These are phyloP conservation scores for Pelochelys cantorii DNA, from an alignment of 2,797 vertebrate species.

Conservation along the genomic window DNA sequence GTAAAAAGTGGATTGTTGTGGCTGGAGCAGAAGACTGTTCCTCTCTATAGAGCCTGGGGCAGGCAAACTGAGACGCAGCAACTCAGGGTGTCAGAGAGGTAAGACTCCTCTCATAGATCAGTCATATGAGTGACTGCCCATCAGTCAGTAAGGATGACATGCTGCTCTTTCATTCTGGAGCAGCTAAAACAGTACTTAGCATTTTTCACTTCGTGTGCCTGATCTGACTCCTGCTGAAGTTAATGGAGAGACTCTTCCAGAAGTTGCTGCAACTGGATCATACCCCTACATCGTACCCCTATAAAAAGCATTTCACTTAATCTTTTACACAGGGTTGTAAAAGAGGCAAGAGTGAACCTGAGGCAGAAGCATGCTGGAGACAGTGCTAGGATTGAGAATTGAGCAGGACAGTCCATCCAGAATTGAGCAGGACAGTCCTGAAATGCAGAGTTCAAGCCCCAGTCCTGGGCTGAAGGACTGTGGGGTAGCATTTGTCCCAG, in stretches of 20 bases:
- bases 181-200: neutral
- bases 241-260: neutral
- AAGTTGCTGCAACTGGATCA: neutral
- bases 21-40: neutral
- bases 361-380: neutral
- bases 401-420: too few relatives aligned
- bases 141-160: neutral
- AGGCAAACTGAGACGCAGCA: neutral
- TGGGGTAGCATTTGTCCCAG: too few relatives aligned
- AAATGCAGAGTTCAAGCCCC: too few relatives aligned
- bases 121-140: neutral
- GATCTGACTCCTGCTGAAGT: neutral
- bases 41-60: neutral
- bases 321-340: neutral
- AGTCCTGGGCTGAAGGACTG: too few relatives aligned
- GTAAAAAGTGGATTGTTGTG: neutral
- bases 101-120: neutral
- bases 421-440: too few relatives aligned
- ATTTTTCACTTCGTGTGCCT: accelerated
- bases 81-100: neutral
- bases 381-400: neutral
- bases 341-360: neutral
- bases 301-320: neutral
- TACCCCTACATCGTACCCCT: neutral
- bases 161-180: neutral